These are phyloP conservation scores for Micronisus gabar DNA, from an alignment of 2,113 vertebrate genomes.

Conservation along the genomic window DNA sequence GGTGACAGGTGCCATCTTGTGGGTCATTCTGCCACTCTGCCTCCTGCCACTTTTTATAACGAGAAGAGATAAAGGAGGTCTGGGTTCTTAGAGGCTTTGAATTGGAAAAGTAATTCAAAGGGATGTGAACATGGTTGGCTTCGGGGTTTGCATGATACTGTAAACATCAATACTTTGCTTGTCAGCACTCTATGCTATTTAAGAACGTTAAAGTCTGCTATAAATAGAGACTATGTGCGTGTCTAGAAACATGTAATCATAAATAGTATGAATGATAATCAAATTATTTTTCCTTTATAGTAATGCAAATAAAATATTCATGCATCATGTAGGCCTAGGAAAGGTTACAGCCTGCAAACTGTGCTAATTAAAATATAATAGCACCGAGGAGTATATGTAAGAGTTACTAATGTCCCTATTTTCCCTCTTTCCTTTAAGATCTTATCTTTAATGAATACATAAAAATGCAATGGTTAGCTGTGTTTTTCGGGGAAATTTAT, in stretches of 20 bases:
- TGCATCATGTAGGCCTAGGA: constrained; percentile 16
- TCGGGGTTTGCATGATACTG: constrained; percentile 50
- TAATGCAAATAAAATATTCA: constrained; percentile 58
- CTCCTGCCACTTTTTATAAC: constrained; percentile 96
- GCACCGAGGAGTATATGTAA: background rate
- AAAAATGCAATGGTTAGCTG: constrained; percentile 41
- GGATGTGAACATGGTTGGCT: constrained; percentile 66
- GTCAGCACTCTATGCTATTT: constrained; percentile 38
- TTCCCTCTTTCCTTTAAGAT: constrained; percentile 38
- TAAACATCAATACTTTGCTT: constrained; percentile 55
- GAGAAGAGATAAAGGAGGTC: constrained; percentile 79
- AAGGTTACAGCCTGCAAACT: constrained; percentile 54
- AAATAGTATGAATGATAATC: constrained; percentile 39
- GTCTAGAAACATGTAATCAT: constrained; percentile 12
- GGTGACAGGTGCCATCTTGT: constrained; percentile 99
- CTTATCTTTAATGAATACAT: constrained; percentile 50
- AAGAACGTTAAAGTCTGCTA: constrained; percentile 33
- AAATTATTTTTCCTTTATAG: constrained; percentile 57
- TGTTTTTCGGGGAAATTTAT: background rate
- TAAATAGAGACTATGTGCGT: background rate
- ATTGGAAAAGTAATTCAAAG: constrained; percentile 76
- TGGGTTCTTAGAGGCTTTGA: constrained; percentile 56
- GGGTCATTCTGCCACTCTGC: constrained; percentile 96
- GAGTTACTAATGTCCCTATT: constrained; percentile 24
- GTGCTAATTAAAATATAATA: constrained; percentile 56